A percentile compares a stretch with the other conserved stretches of the same genome.
Evolutionary conservation across 1,140 invertebrate species (phyloP).

Genomic region (Choristoneura fumiferana): DNA sequence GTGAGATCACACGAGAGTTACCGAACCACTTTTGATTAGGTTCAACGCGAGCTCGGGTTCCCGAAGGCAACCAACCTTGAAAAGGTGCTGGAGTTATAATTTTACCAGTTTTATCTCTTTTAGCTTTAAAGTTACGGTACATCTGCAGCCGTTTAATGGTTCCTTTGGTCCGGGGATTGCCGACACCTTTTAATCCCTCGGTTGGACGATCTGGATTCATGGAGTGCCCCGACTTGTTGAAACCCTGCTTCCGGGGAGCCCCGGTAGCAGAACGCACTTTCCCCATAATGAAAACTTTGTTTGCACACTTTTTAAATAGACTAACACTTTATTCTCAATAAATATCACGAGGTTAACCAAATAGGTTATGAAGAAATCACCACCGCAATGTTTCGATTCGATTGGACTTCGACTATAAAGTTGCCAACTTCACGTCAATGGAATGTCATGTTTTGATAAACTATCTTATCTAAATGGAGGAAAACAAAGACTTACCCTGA

Average conservation of each 20-base stretch:
- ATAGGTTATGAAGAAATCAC: constrained; percentile 10
- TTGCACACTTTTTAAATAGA: constrained; percentile 1
- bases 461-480: not conserved
- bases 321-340: constrained; percentile 2
- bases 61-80: constrained; percentile 92
- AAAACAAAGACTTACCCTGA: not conserved
- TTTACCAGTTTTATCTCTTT: constrained; percentile 93
- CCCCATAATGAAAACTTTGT: constrained; percentile 78
- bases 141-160: constrained; percentile 98
- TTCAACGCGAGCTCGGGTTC: constrained; percentile 95
- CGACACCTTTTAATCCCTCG: constrained; percentile 90
- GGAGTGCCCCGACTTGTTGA: constrained; percentile 89
- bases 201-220: constrained; percentile 92
- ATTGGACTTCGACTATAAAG: not conserved
- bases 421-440: not conserved
- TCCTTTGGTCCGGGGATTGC: constrained; percentile 90
- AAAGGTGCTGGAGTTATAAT: constrained; percentile 97
- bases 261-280: constrained; percentile 84
- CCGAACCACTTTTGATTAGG: constrained; percentile 99
- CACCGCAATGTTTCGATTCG: not conserved
- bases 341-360: not conserved
- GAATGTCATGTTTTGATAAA: not conserved
- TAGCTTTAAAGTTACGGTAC: constrained; percentile 98
- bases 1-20: constrained; percentile 94
- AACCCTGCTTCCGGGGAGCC: constrained; percentile 86